These are phyloP conservation scores for Anolis carolinensis DNA, from an alignment of 2,113 vertebrate genomes.

Conservation along the genomic window DNA sequence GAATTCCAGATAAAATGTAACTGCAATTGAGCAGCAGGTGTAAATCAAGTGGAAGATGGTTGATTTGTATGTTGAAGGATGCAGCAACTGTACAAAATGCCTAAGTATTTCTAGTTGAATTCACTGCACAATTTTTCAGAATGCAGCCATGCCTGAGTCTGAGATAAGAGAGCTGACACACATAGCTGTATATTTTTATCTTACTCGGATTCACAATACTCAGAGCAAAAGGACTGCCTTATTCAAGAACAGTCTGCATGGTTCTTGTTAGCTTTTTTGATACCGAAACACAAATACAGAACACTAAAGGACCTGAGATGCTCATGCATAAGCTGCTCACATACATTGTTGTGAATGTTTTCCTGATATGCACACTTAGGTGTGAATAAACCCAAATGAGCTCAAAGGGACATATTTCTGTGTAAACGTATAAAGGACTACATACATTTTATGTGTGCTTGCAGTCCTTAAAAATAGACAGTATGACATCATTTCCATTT, in stretches of 20 bases:
- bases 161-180: background rate
- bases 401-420: no score
- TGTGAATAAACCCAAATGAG: no score
- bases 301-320: background rate
- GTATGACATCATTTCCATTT: no score
- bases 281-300: background rate
- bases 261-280: background rate
- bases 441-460: no score
- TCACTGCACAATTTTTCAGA: background rate
- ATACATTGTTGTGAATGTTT: background rate
- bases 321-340: background rate
- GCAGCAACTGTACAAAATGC: background rate
- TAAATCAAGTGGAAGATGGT: background rate
- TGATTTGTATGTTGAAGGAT: slow-evolving; percentile 2
- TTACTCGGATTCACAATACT: background rate
- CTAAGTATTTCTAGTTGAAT: background rate
- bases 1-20: background rate
- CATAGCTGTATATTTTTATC: background rate
- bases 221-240: background rate
- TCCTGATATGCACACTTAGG: no score
- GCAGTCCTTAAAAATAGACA: no score
- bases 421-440: no score
- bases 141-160: background rate
- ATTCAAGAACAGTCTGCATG: background rate
- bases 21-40: background rate